Percentiles rank a stretch among this genome's conserved stretches.
phyloP scores from a whole-genome alignment of 37 sponge, comb jelly and placozoan genomes.

The Tethya wilhelma region DNA sequence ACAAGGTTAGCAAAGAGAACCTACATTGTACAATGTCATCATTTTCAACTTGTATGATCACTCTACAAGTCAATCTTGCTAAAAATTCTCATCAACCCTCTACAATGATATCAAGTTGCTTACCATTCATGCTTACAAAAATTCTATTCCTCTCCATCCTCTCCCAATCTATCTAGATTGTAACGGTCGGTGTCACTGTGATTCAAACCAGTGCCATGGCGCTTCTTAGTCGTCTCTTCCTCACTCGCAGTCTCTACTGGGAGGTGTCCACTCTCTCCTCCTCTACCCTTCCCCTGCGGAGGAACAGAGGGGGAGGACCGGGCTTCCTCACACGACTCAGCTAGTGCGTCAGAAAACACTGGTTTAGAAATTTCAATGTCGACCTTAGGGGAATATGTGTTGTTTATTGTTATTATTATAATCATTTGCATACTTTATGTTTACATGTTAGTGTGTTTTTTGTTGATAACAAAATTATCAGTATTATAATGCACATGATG shows the following conservation, averaged over 20 bases:
- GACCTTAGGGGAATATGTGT: not conserved
- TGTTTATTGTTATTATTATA: not conserved
- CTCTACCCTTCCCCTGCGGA: constrained; percentile 69
- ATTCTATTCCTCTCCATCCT: too few relatives aligned
- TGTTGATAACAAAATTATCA: not conserved
- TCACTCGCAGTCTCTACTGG: constrained; percentile 84
- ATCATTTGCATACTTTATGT: not conserved
- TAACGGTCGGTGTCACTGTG: constrained; percentile 60
- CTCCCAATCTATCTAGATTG: constrained; percentile 26
- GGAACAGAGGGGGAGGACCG: constrained; percentile 54
- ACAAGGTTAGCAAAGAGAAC: constrained; percentile 32
- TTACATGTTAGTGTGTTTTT: not conserved
- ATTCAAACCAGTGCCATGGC: constrained; percentile 59
- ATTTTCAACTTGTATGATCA: too few relatives aligned
- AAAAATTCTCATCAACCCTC: too few relatives aligned
- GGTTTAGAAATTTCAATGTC: not conserved
- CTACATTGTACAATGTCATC: too few relatives aligned
- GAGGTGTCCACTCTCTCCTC: constrained; percentile 81
- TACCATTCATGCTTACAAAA: too few relatives aligned
- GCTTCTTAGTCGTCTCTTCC: constrained; percentile 67
- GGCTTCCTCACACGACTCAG: constrained; percentile 20
- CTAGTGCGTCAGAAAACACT: constrained; percentile 11
- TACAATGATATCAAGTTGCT: not conserved
- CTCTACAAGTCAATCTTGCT: too few relatives aligned
- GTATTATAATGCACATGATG: not conserved